phyloP scores from a whole-genome alignment of 2,888 invertebrate species.

The Chymomyza procnemis region DNA sequence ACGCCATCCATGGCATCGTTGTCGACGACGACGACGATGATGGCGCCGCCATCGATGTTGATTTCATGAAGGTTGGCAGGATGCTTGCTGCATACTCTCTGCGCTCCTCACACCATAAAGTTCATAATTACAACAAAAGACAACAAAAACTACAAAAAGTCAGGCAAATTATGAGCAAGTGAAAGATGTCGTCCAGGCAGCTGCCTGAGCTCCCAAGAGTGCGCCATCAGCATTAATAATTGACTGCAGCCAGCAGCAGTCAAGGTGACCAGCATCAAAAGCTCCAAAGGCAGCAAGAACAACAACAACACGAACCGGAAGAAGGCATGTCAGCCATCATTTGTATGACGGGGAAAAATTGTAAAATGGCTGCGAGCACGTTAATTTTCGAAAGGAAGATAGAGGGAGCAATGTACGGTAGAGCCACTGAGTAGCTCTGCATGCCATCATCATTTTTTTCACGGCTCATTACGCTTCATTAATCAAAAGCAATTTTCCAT shows the following conservation, averaged over 20 bases:
- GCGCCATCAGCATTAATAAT: constrained; percentile 43
- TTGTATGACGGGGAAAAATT: constrained; percentile 22
- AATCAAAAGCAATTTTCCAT: constrained; percentile 69
- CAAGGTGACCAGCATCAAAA: constrained; percentile 3
- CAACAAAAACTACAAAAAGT: background rate
- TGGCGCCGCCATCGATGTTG: constrained; percentile 23
- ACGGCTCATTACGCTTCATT: constrained; percentile 60
- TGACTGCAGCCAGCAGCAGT: constrained; percentile 45
- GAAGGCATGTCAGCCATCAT: constrained; percentile 24
- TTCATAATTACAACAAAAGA: constrained; percentile 49
- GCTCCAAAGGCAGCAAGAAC: constrained; percentile 15
- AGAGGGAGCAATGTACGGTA: background rate
- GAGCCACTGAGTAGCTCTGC: constrained; percentile 21
- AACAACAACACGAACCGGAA: constrained; percentile 6
- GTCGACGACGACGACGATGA: constrained; percentile 20
- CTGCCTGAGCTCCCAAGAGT: background rate
- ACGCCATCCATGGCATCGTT: constrained; percentile 13
- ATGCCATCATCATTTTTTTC: constrained; percentile 21
- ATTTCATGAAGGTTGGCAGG: constrained; percentile 23
- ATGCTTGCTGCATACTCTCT: background rate
- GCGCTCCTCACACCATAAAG: constrained; percentile 27
- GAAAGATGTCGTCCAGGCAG: background rate
- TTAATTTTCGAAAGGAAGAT: constrained; percentile 3
- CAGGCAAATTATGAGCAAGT: background rate
- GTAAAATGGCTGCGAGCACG: background rate